Conservation (phyloP, 1,140 invertebrate genomes). For the Calephelis virginiensis region DNA sequence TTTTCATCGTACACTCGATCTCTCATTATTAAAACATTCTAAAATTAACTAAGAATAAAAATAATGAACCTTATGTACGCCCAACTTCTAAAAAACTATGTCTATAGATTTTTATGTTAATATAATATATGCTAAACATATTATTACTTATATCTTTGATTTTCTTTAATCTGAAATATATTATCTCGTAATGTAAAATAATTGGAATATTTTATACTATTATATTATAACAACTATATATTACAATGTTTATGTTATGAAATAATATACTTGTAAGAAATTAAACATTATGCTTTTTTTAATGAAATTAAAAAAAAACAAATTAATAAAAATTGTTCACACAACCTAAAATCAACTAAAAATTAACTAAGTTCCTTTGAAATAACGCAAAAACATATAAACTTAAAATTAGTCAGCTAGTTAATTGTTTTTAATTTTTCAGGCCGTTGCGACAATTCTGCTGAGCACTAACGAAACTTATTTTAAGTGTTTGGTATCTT, state of each 20-base stretch:
- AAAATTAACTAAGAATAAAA: constrained; percentile 3
- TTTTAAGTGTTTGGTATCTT: too few relatives aligned
- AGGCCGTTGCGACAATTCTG: too few relatives aligned
- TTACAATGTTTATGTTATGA: constrained; percentile 5
- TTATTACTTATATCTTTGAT: constrained; percentile 12
- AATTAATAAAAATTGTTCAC: too few relatives aligned
- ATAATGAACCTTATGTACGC: neutral
- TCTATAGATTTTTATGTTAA: constrained; percentile 1
- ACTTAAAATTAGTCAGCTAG: too few relatives aligned
- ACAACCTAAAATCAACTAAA: too few relatives aligned
- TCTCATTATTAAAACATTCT: constrained; percentile 1
- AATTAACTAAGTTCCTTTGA: too few relatives aligned
- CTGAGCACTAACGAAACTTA: too few relatives aligned
- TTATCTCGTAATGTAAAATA: constrained; percentile 13
- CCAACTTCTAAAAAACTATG: constrained; percentile 1
- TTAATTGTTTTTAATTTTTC: too few relatives aligned
- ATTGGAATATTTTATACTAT: constrained; percentile 13
- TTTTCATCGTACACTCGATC: neutral
- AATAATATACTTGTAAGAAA: neutral
- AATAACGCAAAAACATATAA: too few relatives aligned
- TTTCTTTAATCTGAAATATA: neutral
- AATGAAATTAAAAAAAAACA: neutral
- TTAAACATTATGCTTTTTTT: neutral
- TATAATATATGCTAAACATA: constrained; percentile 1
- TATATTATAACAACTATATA: neutral